Evolutionary conservation across 2,113 vertebrate species (phyloP).

Genomic region (Gasterosteus nipponicus): DNA sequence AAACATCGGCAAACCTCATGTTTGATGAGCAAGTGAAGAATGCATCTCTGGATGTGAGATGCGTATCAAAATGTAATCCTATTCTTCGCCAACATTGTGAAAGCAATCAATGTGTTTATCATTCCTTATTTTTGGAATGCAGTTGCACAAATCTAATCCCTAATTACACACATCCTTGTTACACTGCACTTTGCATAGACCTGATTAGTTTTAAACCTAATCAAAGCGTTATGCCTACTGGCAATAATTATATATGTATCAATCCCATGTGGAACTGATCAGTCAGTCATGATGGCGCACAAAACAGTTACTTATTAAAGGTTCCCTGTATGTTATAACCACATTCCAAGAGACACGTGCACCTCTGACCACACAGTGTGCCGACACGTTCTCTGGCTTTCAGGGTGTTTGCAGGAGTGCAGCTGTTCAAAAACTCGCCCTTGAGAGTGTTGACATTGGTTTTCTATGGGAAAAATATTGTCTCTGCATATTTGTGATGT

Average conservation of each 20-base stretch:
- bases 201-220: constrained; percentile 43
- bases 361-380: neutral
- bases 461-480: neutral
- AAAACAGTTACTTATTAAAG: neutral
- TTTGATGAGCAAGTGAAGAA: constrained; percentile 14
- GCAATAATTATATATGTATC: constrained; percentile 36
- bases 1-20: neutral
- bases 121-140: neutral
- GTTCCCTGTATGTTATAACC: neutral
- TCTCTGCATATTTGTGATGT: neutral
- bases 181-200: constrained; percentile 28
- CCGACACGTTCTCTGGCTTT: neutral
- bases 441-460: neutral
- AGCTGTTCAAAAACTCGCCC: neutral
- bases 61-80: neutral
- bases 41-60: neutral
- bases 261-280: constrained; percentile 33
- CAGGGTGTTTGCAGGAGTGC: neutral
- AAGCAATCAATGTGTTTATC: neutral
- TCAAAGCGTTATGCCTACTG: constrained; percentile 9
- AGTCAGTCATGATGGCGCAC: neutral
- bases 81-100: neutral
- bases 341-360: neutral
- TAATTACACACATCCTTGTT: constrained; percentile 18
- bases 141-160: neutral